phyloP scores from a whole-genome alignment of 2,797 vertebrate genomes.

The Picus viridis region DNA sequence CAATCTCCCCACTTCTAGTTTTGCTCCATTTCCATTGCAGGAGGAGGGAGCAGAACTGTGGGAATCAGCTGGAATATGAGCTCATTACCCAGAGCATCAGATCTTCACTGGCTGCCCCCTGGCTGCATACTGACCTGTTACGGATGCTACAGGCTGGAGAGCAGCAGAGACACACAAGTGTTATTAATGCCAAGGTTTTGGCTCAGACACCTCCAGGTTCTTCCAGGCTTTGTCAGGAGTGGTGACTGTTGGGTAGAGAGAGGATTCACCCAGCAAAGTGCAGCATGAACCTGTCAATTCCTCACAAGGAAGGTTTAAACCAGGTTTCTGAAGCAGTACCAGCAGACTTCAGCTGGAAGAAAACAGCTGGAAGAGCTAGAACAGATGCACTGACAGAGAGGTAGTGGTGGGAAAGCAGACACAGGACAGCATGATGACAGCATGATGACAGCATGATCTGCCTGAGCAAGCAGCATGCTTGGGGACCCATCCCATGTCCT shows the following conservation, averaged over 20 bases:
- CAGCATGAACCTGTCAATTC: not conserved
- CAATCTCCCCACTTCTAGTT: too few relatives aligned
- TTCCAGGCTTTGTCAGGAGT: not conserved
- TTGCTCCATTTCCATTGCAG: not conserved
- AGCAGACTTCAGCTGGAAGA: not conserved
- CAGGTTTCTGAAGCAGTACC: not conserved
- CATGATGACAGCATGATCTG: not conserved
- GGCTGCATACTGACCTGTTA: not conserved
- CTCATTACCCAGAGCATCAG: not conserved
- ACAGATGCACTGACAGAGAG: not conserved
- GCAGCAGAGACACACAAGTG: not conserved
- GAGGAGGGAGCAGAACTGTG: not conserved
- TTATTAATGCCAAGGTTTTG: not conserved
- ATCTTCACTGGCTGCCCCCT: not conserved
- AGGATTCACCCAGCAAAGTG: not conserved
- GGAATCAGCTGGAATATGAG: not conserved
- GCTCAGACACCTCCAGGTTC: not conserved
- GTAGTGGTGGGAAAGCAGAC: not conserved
- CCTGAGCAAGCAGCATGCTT: not conserved
- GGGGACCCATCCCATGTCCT: not conserved
- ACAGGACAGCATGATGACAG: not conserved
- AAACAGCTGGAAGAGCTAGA: not conserved
- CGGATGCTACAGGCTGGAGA: not conserved
- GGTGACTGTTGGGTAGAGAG: not conserved
- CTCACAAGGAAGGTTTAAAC: not conserved